Base-by-base conservation (phyloP, 2,888 invertebrate genomes). In the Philopedon plagiatum region DNA sequence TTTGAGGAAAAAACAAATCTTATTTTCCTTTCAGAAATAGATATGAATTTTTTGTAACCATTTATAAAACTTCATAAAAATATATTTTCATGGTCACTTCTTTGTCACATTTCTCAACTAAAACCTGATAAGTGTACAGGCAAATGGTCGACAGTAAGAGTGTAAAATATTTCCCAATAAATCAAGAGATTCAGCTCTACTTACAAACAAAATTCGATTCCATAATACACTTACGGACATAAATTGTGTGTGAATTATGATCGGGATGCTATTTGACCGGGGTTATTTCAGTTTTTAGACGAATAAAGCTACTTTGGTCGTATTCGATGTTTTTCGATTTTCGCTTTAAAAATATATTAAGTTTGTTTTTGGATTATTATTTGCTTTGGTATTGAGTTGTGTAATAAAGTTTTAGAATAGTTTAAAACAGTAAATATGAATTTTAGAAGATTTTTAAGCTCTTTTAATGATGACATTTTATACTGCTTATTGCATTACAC, bases 81-180 rank as follows among this genome's bases (percentile, higher is more conserved):
- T n/a, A n/a, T n/a, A n/a, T n/a, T n/a, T n/a, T 21, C 46, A 5
- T 21, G 46, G 46, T 46, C 46, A 46, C 46, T 46, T 23, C 46
- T 11, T 46, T 23, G 15, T 41, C 23, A 54, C 41, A 39, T 64
- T 64, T 64, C 56, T 54, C 54, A 54, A 54, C 51, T 41, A 54
- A 51, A 64, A 49, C 9, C 46, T 26, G 39, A 51, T 51, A 49
- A 60, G 51, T 60, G 37, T 49, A 49, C 57, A 46, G 41, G 67
- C 58, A 67, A 67, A 67, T 58, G 32, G 58, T 37, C 21, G 46
- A 57, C 51, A 64, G 64, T 64, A 66, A 66, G 51, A 46, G 66
- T 46, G 11, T 66, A 58, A 66, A 66, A 66, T 57, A 66, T 66
- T 46, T 58, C 32, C 66, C 57, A 44, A 69, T 69, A 69, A 69